A percentile compares a stretch with the other conserved stretches of the same genome.
Conservation (phyloP, 2,888 invertebrate species). For the Euphydryas editha region DNA sequence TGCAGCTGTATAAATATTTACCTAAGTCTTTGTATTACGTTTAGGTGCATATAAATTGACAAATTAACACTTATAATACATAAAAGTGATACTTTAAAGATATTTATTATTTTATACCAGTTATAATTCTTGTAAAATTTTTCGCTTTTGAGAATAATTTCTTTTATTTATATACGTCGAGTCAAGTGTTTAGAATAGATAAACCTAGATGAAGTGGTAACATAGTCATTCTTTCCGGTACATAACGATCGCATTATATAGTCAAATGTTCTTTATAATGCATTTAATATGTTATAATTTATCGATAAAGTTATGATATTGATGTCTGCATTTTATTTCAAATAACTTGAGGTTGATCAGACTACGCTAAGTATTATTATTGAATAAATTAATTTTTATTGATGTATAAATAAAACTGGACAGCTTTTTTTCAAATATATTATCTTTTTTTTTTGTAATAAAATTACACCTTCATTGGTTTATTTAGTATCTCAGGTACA, state of each 20-base stretch:
- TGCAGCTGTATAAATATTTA: constrained; percentile 73
- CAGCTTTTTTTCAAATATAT: not conserved
- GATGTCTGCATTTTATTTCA: not conserved
- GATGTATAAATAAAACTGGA: not conserved
- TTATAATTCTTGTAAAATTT: not conserved
- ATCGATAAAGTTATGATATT: constrained; percentile 13
- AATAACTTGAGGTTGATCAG: not conserved
- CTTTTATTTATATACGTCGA: constrained; percentile 1
- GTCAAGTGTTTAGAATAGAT: constrained; percentile 13
- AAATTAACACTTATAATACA: constrained; percentile 68
- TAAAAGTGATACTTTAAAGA: constrained; percentile 56
- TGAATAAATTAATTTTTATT: constrained; percentile 7
- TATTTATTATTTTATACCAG: not conserved
- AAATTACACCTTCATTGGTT: not conserved
- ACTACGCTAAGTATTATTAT: not conserved
- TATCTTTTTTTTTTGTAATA: not conserved
- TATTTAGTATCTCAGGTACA: too few relatives aligned
- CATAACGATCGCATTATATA: constrained; percentile 26
- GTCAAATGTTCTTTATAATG: constrained; percentile 30
- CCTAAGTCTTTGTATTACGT: constrained; percentile 54
- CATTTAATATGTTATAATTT: constrained; percentile 19
- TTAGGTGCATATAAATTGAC: constrained; percentile 74
- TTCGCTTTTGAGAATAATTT: not conserved
- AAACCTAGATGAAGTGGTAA: constrained; percentile 22
- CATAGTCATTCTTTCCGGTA: constrained; percentile 23